Base-by-base conservation (phyloP, 1,140 invertebrate genomes). In the Atta colombica region DNA sequence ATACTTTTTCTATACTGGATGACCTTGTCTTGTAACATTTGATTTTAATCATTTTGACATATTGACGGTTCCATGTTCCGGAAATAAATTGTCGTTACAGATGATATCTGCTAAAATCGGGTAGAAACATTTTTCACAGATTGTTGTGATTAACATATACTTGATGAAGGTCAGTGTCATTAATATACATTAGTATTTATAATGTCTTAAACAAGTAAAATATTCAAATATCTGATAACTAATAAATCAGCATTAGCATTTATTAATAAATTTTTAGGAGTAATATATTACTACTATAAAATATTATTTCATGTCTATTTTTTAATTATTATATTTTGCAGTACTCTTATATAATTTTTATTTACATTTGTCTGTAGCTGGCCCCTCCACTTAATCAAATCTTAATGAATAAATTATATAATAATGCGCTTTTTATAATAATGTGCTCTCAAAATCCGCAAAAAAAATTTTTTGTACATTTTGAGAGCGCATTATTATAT, bases 41-140 rank as follows among this genome's bases (percentile, higher is more conserved):
- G 49, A 81, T 81, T 69, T 71, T 65, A 71, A 81, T 81, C 31
- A 81, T 69, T 58, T 16, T 81, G 77, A 71, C 77, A 81, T 81
- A 81, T 81, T n/a, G 60, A 81, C 49, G 49, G 31, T 68, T 49
- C 31, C 49, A 16, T 39, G n/a, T 69, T 68, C 61, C 28, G 28
- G 7, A 31, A 69, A 81, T 81, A 81, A 81, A 81, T 81, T 81
- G 31, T 81, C 63, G 25, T 39, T 69, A n/a, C 49, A 65, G 55
- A n/a, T 69, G 63, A 81, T 81, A 81, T 81, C 77, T 69, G 3
- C 63, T 69, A 69, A 81, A 81, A 69, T 69, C 31, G 3, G 31
- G 39, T 31, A 58, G 31, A 69, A 69, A 81, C 4, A 81, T 81
- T 81, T 80, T 69, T 81, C 31, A 58, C 31, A 53, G 28, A 69